Percentiles rank a stretch among this genome's conserved stretches.
phyloP scores from a whole-genome alignment of 2,888 invertebrate species.

The Lymantria dispar region DNA sequence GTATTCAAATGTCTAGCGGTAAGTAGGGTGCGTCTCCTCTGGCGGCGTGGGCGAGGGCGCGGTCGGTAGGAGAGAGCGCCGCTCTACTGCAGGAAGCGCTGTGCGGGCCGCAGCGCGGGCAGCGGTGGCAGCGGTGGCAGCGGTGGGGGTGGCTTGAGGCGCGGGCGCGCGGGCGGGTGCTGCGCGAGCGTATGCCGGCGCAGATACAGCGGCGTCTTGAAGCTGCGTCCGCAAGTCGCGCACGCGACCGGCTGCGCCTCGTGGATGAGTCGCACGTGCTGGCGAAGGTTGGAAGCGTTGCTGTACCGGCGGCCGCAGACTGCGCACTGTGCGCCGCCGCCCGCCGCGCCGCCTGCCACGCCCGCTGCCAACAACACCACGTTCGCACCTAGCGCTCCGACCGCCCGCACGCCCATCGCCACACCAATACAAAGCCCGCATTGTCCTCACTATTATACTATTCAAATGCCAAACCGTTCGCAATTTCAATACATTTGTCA shows the following conservation, averaged over 20 bases:
- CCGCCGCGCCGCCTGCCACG: slow-evolving; percentile 44
- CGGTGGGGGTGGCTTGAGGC: slow-evolving; percentile 58
- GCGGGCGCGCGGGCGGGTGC: slow-evolving; percentile 68
- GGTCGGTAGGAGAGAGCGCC: slow-evolving; percentile 33
- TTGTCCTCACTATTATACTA: slow-evolving; percentile 1
- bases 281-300: slow-evolving; percentile 88
- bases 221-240: slow-evolving; percentile 86
- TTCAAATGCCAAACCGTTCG: slow-evolving; percentile 20
- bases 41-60: background rate
- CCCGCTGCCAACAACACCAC: slow-evolving; percentile 67
- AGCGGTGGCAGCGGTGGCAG: slow-evolving; percentile 59
- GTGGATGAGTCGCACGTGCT: slow-evolving; percentile 89
- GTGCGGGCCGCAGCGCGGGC: slow-evolving; percentile 62
- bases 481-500: background rate
- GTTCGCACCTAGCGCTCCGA: slow-evolving; percentile 29
- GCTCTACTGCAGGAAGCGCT: slow-evolving; percentile 52
- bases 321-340: slow-evolving; percentile 82
- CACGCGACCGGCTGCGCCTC: slow-evolving; percentile 87
- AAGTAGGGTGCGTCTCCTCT: no score
- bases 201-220: slow-evolving; percentile 89
- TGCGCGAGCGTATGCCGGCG: slow-evolving; percentile 89
- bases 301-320: slow-evolving; percentile 87
- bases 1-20: no score
- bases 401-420: slow-evolving; percentile 26
- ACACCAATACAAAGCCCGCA: slow-evolving; percentile 10